Evolutionary conservation across 2,797 vertebrate genomes (phyloP).

Genomic region (Rachycentron canadum): DNA sequence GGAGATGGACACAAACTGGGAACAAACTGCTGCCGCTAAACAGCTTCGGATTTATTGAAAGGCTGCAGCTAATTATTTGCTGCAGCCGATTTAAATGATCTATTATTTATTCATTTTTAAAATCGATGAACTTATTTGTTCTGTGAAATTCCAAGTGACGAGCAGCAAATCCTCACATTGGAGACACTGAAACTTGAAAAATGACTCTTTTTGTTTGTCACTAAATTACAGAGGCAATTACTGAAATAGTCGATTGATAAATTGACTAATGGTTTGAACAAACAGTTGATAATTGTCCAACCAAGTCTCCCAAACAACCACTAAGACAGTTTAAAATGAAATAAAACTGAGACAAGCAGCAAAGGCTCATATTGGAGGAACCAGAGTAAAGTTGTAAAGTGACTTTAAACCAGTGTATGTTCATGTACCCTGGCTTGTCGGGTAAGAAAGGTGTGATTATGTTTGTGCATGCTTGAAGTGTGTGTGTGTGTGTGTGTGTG

Average conservation of each 20-base stretch:
- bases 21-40: constrained; percentile 20
- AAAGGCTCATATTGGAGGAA: neutral
- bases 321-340: neutral
- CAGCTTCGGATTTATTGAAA: neutral
- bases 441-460: constrained; percentile 44
- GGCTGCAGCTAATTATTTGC: neutral
- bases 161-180: neutral
- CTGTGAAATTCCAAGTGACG: neutral
- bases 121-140: neutral
- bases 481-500: neutral
- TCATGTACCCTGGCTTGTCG: neutral
- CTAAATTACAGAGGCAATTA: too few species aligned
- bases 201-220: neutral
- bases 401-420: constrained; percentile 1
- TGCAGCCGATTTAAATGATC: neutral
- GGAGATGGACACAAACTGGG: constrained; percentile 65
- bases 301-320: neutral
- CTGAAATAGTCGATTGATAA: too few species aligned
- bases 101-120: neutral
- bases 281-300: neutral
- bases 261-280: neutral
- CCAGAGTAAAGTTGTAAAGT: neutral
- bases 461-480: constrained; percentile 13
- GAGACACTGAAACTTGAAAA: too few species aligned
- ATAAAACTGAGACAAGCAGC: neutral